Evolutionary conservation across 1,140 invertebrate species (phyloP), one percentile per base, ranked within the genome.

Genomic region (Drosophila parvula): DNA sequence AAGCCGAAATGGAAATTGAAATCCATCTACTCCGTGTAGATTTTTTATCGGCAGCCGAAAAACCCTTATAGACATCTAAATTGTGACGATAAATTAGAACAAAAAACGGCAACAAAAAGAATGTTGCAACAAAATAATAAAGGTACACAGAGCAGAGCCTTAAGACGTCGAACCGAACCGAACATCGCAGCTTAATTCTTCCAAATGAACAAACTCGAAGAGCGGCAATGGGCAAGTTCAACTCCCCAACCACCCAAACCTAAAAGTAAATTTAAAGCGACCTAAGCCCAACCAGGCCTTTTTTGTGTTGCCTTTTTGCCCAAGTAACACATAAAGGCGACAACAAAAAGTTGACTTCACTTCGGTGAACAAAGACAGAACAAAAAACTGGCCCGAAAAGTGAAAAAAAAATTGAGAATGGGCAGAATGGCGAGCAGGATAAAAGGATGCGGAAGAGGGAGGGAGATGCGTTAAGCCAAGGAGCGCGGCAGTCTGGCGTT

Each of bases 341-440:
- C 64, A 79, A 80, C 61, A 81, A 79, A 78, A 83, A 84, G 81
- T 83, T 74, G 65, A 83, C 68, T 84, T 84, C 74, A 68, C 73
- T 79, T 84, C 77, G 77, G 77, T 83, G 34, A 64, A 63, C 16
- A 58, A 64, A 56, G 58, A 75, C 73, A 65, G 38, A 53, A 70
- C 61, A 58, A 57, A 36, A 56, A 50, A 45, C 38, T 41, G 44
- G 27, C 48, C 16, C 1, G 41, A 40, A 41, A 34, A 57, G 12
- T 12, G 5, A 11, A 63, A 43, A 56, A 50, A 57, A 22, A 22
- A 30, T 9, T 10, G 34, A 40, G 30, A 12, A 22, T 5, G 18
- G 16, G 7, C 14, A 12, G 22, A 18, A 10, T 18, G 18, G 16
- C 43, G 5, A 11, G 10, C 36, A 38, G 28, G 4, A 36, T 30